Base-by-base conservation (phyloP, 2,888 invertebrate genomes). In the Diaprepes abbreviatus region DNA sequence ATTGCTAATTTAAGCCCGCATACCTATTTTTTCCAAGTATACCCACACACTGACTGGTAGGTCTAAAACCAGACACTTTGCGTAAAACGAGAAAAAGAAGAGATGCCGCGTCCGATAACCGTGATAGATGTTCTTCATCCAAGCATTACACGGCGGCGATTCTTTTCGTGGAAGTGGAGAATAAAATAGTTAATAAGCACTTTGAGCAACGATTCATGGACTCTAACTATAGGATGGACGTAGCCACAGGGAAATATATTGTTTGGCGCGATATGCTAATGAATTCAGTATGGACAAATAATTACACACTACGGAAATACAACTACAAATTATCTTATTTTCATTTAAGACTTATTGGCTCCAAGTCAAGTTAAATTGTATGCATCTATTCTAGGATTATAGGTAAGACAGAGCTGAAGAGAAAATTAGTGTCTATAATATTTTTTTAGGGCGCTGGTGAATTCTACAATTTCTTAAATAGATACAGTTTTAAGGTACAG, bases 181-280 rank as follows among this genome's bases (percentile, higher is more conserved):
- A 54, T 60, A 66, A 70, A 65, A 69, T 54, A 68, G 50, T 65
- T 83, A 83, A 83, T 83, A 82, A 83, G 79, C 81, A 81, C 80
- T 81, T 82, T 80, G 75, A 77, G 24, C 75, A 74, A 77, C 82
- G 81, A 83, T 83, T 82, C 82, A 83, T 83, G 80, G 75, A 75
- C 72, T 70, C 75, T 81, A 82, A 83, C 76, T 79, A 81, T 78
- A 80, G 80, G 75, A 71, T 71, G 70, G 78, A 76, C 74, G 66
- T 72, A 70, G 75, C 79, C 79, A 66, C 28, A 43, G 66, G 70
- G 70, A 62, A 63, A 57, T 57, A 63, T 68, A 68, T 68, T 38
- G 62, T 55, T 36, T 12, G 68, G 33, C 55, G 54, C 38, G 36
- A 55, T 68, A 68, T 68, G 68, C 68, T 68, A 68, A 68, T 68